A percentile compares a stretch with the other conserved stretches of the same genome.
These are phyloP conservation scores for Myripristis jacobus DNA, from an alignment of 2,797 vertebrate genomes.

Conservation along the genomic window DNA sequence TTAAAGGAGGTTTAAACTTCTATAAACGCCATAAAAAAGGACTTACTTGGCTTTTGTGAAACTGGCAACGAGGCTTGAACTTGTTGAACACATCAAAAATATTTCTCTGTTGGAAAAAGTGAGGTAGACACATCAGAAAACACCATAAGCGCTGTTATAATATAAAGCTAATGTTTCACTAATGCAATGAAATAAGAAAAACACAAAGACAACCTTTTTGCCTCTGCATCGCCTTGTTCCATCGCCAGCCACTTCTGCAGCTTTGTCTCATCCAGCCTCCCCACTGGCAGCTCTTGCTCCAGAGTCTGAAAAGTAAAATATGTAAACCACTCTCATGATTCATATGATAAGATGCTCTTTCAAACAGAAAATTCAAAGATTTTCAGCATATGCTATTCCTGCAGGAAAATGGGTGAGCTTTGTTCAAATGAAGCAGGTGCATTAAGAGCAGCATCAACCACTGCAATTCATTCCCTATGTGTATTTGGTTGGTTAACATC, in stretches of 20 bases:
- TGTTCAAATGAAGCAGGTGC: too few relatives aligned
- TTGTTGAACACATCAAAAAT: conserved; percentile 62
- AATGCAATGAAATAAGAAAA: background rate
- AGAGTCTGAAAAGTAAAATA: conserved; percentile 37
- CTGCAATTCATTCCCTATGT: too few relatives aligned
- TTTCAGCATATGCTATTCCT: too few relatives aligned
- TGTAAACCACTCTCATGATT: background rate
- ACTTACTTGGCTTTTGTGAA: conserved; percentile 78
- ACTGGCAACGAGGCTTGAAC: conserved; percentile 80
- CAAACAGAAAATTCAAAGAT: too few relatives aligned
- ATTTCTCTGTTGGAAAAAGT: conserved; percentile 71
- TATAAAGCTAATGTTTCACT: background rate
- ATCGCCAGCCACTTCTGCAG: conserved; percentile 68
- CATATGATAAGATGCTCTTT: too few relatives aligned
- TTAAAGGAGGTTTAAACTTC: too few relatives aligned
- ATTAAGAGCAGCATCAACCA: too few relatives aligned
- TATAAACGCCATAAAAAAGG: background rate
- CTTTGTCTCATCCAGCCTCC: conserved; percentile 65
- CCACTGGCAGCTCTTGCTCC: conserved; percentile 31
- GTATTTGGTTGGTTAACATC: background rate
- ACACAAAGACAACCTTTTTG: conserved; percentile 52
- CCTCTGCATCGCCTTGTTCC: conserved; percentile 26
- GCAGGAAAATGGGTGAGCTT: too few relatives aligned
- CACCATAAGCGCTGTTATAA: background rate
- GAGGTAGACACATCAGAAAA: background rate